phyloP scores from a whole-genome alignment of 2,888 invertebrate species.

The Allolobophora icterica region DNA sequence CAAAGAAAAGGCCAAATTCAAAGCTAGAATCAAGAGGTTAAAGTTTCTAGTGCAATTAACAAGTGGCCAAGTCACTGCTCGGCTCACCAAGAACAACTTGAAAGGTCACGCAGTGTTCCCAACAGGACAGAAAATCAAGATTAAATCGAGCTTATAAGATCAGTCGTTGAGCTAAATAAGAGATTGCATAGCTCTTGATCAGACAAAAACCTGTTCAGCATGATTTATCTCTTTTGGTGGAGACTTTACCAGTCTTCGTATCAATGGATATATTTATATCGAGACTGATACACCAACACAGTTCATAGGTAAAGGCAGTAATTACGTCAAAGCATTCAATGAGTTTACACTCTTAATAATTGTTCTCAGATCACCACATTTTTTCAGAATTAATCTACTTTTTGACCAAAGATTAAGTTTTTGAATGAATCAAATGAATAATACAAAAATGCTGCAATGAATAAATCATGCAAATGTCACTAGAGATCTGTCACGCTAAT shows the following conservation, averaged over 20 bases:
- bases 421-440: not conserved
- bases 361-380: not conserved
- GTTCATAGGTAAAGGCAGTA: not conserved
- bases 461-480: not conserved
- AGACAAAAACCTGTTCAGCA: constrained; percentile 11
- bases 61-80: not conserved
- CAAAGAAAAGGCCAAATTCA: constrained; percentile 8
- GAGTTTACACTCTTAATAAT: not conserved
- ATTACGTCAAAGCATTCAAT: not conserved
- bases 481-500: not conserved
- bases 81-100: not conserved
- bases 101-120: not conserved
- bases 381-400: not conserved
- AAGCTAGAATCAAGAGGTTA: not conserved
- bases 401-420: not conserved
- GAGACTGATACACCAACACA: not conserved
- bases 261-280: constrained; percentile 2
- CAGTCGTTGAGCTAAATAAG: not conserved
- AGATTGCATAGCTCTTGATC: constrained; percentile 7
- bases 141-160: not conserved
- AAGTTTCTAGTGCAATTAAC: not conserved
- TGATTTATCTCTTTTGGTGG: constrained; percentile 17
- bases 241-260: not conserved
- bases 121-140: not conserved
- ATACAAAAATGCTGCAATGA: not conserved